A percentile compares a stretch with the other conserved stretches of the same genome.
phyloP scores from a whole-genome alignment of 2,888 invertebrate species.

The Microctonus aethiopoides region DNA sequence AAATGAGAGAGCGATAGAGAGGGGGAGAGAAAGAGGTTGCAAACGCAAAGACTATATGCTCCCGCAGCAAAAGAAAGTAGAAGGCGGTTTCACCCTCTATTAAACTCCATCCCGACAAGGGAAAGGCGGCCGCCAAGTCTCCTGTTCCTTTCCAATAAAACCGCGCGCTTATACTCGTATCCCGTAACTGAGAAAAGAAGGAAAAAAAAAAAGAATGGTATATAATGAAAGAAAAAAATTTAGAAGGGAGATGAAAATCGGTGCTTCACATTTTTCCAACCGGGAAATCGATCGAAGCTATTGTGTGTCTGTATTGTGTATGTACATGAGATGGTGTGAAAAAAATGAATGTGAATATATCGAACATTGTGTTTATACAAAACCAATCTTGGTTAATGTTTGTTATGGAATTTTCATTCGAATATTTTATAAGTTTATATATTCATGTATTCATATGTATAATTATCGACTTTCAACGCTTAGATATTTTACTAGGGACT shows the following conservation, averaged over 20 bases:
- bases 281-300: conserved; percentile 44
- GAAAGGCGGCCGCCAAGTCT: conserved; percentile 69
- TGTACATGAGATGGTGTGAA: conserved; percentile 10
- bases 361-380: background rate
- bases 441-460: background rate
- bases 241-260: conserved; percentile 26
- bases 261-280: conserved; percentile 29
- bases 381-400: conserved; percentile 1
- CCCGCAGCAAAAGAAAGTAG: conserved; percentile 47
- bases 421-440: conserved; percentile 1
- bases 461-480: background rate
- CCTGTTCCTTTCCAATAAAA: conserved; percentile 55
- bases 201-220: conserved; percentile 38
- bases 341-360: conserved; percentile 19
- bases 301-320: conserved; percentile 38
- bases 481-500: background rate
- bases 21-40: conserved; percentile 34
- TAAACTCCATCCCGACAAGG: conserved; percentile 69
- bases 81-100: conserved; percentile 66
- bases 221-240: conserved; percentile 26
- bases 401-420: conserved; percentile 20
- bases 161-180: conserved; percentile 40
- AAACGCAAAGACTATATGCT: conserved; percentile 23
- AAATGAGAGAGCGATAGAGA: background rate
- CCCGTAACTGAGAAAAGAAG: conserved; percentile 38